phyloP scores from a whole-genome alignment of 2,113 vertebrate genomes.

The Melospiza georgiana region DNA sequence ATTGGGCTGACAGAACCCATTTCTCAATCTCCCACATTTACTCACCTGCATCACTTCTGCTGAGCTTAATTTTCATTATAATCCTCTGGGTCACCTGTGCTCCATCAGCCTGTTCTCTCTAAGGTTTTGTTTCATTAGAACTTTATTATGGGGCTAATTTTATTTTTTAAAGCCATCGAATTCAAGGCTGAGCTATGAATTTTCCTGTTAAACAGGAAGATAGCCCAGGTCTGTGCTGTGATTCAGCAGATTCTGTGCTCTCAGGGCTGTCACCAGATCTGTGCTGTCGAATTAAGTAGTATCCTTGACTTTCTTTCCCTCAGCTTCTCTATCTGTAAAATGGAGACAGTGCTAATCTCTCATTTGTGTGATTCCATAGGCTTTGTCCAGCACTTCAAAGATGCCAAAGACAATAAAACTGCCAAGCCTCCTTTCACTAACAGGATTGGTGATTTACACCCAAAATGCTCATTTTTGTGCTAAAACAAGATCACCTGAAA shows the following conservation, averaged over 20 bases:
- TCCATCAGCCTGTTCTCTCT: neutral
- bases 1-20: neutral
- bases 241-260: conserved; percentile 46
- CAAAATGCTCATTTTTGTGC: conserved; percentile 59
- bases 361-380: neutral
- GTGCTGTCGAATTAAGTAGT: conserved; percentile 16
- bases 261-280: conserved; percentile 30
- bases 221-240: neutral
- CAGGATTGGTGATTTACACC: conserved; percentile 36
- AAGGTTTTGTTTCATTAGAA: conserved; percentile 34
- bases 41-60: neutral
- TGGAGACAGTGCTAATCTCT: conserved; percentile 23
- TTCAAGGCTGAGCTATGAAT: neutral
- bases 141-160: neutral
- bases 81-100: neutral
- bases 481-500: conserved; percentile 67
- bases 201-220: neutral
- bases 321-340: neutral
- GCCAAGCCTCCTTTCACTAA: conserved; percentile 1
- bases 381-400: conserved; percentile 36
- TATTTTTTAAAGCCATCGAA: neutral
- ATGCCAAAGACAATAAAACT: conserved; percentile 37
- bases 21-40: neutral
- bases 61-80: conserved; percentile 29
- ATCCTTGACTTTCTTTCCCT: conserved; percentile 25